Percentiles rank a stretch among this genome's conserved stretches.
phyloP scores from a whole-genome alignment of 1,140 invertebrate genomes.

The Drosophila sp. region DNA sequence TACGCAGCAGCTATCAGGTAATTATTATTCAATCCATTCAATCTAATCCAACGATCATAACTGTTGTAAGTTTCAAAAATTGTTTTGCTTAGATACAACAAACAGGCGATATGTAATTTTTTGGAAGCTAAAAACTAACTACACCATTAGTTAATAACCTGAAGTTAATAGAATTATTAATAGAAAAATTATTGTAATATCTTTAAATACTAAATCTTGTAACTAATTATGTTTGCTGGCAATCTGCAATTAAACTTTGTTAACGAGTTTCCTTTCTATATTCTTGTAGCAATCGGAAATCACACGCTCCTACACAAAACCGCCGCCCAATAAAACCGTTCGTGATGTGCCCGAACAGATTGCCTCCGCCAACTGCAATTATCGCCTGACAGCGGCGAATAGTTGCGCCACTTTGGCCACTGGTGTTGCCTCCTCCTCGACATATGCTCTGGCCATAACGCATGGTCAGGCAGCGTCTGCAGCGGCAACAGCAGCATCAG shows the following conservation, averaged over 20 bases:
- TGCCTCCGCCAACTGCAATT: slow-evolving; percentile 59
- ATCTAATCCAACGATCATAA: background rate
- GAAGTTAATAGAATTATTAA: too few relatives aligned
- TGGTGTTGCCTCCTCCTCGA: slow-evolving; percentile 39
- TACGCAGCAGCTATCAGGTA: slow-evolving; percentile 87
- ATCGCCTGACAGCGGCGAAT: slow-evolving; percentile 61
- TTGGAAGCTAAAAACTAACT: too few relatives aligned
- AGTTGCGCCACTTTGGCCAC: slow-evolving; percentile 18
- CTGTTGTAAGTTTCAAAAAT: too few relatives aligned
- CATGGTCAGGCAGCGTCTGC: slow-evolving; percentile 12
- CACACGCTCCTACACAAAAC: slow-evolving; percentile 83
- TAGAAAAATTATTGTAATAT: too few relatives aligned
- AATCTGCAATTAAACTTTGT: too few relatives aligned
- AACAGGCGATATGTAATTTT: too few relatives aligned
- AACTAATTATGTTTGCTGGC: too few relatives aligned
- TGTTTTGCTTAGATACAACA: too few relatives aligned
- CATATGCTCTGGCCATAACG: slow-evolving; percentile 29
- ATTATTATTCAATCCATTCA: fast-evolving
- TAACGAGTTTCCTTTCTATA: background rate
- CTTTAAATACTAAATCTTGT: too few relatives aligned
- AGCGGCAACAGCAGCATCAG: slow-evolving; percentile 19
- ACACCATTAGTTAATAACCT: too few relatives aligned
- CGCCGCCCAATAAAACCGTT: slow-evolving; percentile 84
- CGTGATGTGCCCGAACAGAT: slow-evolving; percentile 83
- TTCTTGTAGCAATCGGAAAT: slow-evolving; percentile 77